Conservation (phyloP, 2,888 invertebrate genomes). For the Holacanthella duospinosa region DNA sequence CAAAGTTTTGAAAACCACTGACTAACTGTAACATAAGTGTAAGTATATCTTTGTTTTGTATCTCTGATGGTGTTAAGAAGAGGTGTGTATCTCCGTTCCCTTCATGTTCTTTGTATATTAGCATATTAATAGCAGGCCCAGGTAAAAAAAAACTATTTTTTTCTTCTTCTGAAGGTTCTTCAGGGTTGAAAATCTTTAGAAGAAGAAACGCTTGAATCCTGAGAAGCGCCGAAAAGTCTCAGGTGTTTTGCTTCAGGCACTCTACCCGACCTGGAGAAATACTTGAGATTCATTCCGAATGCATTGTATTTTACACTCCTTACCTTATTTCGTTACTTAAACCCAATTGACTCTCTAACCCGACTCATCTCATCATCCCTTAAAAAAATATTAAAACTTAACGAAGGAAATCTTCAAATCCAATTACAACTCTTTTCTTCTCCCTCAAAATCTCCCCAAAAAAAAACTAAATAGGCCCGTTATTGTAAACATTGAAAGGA, state of each 20-base stretch:
- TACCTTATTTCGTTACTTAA: background rate
- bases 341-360: background rate
- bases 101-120: conserved; percentile 17
- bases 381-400: background rate
- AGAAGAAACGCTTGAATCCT: background rate
- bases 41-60: no score
- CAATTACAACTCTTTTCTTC: background rate
- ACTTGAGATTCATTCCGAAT: background rate
- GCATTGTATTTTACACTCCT: background rate
- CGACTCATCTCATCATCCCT: background rate
- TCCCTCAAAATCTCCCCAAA: background rate
- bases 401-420: background rate
- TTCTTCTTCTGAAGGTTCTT: no score
- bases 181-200: no score
- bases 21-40: no score
- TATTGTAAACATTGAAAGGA: background rate
- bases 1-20: no score
- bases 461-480: background rate
- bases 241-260: conserved; percentile 35
- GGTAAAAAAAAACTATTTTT: no score
- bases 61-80: background rate
- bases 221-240: conserved; percentile 36
- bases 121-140: conserved; percentile 30
- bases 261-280: background rate
- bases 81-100: background rate